Evolutionary conservation across 1,140 invertebrate genomes (phyloP).

Genomic region (Listronotus oregonensis): DNA sequence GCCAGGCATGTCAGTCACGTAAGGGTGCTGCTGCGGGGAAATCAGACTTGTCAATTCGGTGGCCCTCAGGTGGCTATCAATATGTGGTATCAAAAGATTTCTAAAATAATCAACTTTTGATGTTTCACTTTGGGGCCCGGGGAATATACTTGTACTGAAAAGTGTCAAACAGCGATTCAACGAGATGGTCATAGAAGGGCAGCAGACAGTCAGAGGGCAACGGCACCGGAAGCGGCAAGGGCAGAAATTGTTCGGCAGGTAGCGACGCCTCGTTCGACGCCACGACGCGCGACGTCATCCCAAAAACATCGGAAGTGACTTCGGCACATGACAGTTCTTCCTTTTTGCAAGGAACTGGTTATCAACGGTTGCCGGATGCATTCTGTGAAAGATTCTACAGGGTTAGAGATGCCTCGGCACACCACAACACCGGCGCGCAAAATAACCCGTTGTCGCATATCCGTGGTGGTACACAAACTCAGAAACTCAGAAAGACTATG

Average conservation of each 20-base stretch:
- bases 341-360: constrained; percentile 1
- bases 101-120: background rate
- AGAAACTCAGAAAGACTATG: background rate
- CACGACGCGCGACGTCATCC: constrained; percentile 1
- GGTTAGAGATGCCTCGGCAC: background rate
- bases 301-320: background rate
- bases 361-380: background rate
- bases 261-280: background rate
- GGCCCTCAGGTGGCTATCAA: background rate
- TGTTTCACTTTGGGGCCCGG: constrained; percentile 1
- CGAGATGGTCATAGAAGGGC: background rate
- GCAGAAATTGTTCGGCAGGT: background rate
- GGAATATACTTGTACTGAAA: constrained; percentile 1
- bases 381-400: background rate
- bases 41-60: constrained; percentile 1
- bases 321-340: background rate
- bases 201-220: background rate
- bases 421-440: constrained; percentile 2
- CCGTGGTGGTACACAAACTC: background rate
- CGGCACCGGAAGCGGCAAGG: background rate
- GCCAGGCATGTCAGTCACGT: background rate
- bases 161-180: background rate
- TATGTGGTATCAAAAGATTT: constrained; percentile 4
- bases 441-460: constrained; percentile 2
- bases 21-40: background rate